Base-by-base conservation (phyloP, 92 coral and sea anemone genomes). In the Chrysogorgia sp. region DNA sequence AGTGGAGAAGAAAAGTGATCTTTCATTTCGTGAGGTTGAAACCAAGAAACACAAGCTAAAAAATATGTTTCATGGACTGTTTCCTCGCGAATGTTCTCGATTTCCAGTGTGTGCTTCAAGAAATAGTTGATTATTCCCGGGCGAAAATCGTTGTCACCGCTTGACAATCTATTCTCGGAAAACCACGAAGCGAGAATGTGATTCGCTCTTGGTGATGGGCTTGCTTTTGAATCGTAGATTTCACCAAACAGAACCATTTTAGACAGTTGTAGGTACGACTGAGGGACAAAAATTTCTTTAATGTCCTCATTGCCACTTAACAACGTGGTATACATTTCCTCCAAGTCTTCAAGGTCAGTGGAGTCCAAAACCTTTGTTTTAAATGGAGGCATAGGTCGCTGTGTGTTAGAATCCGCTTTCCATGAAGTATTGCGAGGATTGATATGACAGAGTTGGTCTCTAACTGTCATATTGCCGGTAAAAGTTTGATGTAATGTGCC, bases 31-130 rank as follows among this genome's bases (percentile, higher is more conserved):
- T 67, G 74, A 4, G 29, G 22, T 32, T 67, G 37, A 25, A 67
- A 67, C 74, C 74, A 67, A 25, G 56, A 37, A 37, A 67, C 74
- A 37, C 74, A 24, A 26, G 74, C 74, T 5, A 67, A 43, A 2
- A 67, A 20, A 24, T 67, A 67, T 1, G 74, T 67, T 37, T 34
- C 9, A 19, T n/a, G 40, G 5, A 17, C 9, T 34, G 33, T n/a
- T 3, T 37, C 21, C 3, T 43, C 74, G 3, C 17, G 26, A 6
- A n/a, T 14, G 28, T 22, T 8, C 40, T 67, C 40, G 14, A 67
- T 10, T 19, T 67, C 74, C 1, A 57, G 3, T 8, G 31, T 29
- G 31, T 57, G 63, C 32, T 29, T 57, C 63, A 57, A 13, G 17
- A 23, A 57, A 19, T 13, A 29, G 9, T 57, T 30, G 63, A 57